A percentile compares a stretch with the other conserved stretches of the same genome.
phyloP scores from a whole-genome alignment of 2,113 vertebrate genomes.

The Urocynchramus pylzowi region DNA sequence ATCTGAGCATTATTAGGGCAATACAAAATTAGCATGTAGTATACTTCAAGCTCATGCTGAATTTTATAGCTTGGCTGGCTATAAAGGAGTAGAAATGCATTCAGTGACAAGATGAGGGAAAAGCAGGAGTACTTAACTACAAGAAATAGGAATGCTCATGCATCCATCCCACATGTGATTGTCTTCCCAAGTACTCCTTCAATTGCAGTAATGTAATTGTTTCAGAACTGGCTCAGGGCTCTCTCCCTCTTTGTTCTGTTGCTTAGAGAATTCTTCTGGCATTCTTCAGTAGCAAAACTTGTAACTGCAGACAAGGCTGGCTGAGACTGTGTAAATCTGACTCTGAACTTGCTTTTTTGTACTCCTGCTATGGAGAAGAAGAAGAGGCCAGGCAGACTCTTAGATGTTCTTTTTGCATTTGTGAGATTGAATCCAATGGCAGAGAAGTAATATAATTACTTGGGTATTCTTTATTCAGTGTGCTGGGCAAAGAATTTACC shows the following conservation, averaged over 20 bases:
- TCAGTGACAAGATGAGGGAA: slow-evolving; percentile 39
- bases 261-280: neutral
- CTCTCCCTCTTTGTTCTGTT: neutral
- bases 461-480: neutral
- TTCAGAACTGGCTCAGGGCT: neutral
- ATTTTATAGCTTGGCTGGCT: slow-evolving; percentile 61
- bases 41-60: slow-evolving; percentile 37
- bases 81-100: slow-evolving; percentile 36
- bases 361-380: neutral
- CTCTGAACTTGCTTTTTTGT: neutral
- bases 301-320: neutral
- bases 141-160: slow-evolving; percentile 35
- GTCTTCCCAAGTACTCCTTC: neutral
- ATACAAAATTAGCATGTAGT: slow-evolving; percentile 60
- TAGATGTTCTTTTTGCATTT: neutral
- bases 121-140: slow-evolving; percentile 26
- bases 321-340: neutral
- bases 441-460: neutral
- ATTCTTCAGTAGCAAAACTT: neutral
- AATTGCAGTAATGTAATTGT: neutral
- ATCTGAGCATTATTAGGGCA: slow-evolving; percentile 63
- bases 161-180: neutral
- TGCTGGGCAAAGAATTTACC: neutral
- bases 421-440: neutral
- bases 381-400: neutral